Conservation (phyloP, 2,888 invertebrate genomes). For the Helicoverpa assulta region DNA sequence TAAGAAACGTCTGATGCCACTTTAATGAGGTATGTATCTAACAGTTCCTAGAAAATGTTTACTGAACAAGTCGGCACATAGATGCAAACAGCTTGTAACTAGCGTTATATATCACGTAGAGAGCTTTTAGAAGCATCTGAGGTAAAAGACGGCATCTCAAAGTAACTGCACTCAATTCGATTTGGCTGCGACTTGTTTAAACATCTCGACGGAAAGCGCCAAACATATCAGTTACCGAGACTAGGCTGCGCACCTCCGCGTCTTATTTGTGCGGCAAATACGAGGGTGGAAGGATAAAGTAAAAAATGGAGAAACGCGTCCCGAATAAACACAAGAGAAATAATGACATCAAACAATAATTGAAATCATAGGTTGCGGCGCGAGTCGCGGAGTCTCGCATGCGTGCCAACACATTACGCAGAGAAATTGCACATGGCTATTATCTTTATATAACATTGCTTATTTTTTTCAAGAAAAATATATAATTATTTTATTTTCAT, state of each 20-base stretch:
- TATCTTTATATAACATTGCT: constrained; percentile 5
- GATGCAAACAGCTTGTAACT: constrained; percentile 27
- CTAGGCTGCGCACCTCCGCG: constrained; percentile 77
- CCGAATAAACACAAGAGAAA: constrained; percentile 88
- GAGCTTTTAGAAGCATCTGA: constrained; percentile 45
- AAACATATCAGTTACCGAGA: constrained; percentile 86
- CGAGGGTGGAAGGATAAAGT: constrained; percentile 82
- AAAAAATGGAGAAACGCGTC: constrained; percentile 85
- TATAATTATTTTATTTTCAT: constrained; percentile 6
- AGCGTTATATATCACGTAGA: constrained; percentile 34
- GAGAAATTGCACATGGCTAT: constrained; percentile 13
- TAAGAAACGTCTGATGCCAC: constrained; percentile 2
- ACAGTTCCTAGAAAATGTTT: constrained; percentile 8
- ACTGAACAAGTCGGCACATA: constrained; percentile 1
- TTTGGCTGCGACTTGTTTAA: constrained; percentile 81
- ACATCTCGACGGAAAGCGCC: constrained; percentile 77
- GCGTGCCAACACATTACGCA: constrained; percentile 27
- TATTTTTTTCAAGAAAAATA: not conserved
- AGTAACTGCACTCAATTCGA: constrained; percentile 83
- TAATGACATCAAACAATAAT: constrained; percentile 89
- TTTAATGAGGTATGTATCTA: constrained; percentile 7
- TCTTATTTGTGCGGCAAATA: constrained; percentile 83
- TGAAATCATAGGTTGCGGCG: constrained; percentile 85
- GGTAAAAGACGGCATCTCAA: constrained; percentile 66
- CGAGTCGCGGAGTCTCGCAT: constrained; percentile 69